phyloP scores from a whole-genome alignment of 1,140 invertebrate genomes.

The Chionoecetes opilio region DNA sequence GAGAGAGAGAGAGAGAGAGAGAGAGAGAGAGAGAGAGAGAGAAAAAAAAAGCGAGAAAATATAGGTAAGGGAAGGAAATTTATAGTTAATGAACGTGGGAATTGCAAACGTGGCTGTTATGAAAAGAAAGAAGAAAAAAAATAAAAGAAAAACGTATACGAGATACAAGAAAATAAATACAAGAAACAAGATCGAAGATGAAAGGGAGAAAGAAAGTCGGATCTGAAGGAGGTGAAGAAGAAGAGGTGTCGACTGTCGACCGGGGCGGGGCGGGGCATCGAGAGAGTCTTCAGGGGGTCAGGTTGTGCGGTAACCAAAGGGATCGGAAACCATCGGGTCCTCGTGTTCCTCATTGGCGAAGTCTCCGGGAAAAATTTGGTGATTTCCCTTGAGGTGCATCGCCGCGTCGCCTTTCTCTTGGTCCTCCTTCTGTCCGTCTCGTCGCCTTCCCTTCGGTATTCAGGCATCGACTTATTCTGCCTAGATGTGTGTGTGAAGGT shows the following conservation, averaged over 20 bases:
- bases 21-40: neutral
- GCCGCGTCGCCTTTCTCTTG: neutral
- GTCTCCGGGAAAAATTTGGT: conserved; percentile 5
- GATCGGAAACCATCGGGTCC: conserved; percentile 15
- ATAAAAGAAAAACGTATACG: no score
- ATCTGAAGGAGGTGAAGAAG: no score
- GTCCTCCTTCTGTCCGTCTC: neutral
- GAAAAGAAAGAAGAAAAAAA: no score
- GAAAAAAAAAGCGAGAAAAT: neutral
- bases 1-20: conserved; percentile 27
- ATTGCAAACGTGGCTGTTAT: no score
- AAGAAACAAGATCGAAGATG: neutral
- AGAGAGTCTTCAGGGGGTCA: neutral
- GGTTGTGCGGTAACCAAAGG: conserved; percentile 2
- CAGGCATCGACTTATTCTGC: neutral
- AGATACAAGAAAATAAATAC: no score
- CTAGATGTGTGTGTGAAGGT: no score
- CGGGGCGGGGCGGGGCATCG: neutral
- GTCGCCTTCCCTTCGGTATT: neutral
- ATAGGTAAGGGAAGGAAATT: neutral
- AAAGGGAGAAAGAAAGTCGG: no score
- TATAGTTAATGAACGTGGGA: neutral
- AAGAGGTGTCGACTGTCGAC: no score
- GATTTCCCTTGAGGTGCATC: conserved; percentile 6
- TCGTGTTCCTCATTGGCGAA: neutral